Conservation (phyloP, 2,888 invertebrate species). For the Hyposoter dolosus region DNA sequence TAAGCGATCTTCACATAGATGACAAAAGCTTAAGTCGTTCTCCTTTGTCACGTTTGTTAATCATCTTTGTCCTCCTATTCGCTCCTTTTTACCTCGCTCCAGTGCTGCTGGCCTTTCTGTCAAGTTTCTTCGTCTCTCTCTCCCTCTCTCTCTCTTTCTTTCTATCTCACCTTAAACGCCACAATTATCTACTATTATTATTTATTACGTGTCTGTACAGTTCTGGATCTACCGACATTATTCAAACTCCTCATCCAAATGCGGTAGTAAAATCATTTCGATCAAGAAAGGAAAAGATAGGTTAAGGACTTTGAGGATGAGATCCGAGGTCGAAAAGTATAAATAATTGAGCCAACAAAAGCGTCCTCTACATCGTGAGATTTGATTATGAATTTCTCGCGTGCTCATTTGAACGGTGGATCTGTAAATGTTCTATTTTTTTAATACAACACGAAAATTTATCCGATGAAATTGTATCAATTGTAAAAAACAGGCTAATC, state of each 20-base stretch:
- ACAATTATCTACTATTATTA: background rate
- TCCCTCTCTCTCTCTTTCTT: background rate
- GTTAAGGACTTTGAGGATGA: background rate
- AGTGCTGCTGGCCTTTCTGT: constrained; percentile 59
- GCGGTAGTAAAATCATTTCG: background rate
- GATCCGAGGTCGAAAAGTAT: background rate
- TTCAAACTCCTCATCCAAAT: background rate
- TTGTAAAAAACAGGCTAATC: background rate
- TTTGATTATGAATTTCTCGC: too few relatives aligned
- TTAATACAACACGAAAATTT: background rate
- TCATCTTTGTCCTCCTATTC: constrained; percentile 31
- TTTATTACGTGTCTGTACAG: background rate
- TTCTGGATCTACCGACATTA: background rate
- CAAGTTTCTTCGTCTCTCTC: constrained; percentile 5
- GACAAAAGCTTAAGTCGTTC: constrained; percentile 27
- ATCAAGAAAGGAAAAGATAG: background rate
- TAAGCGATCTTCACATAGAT: background rate
- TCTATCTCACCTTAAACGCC: background rate
- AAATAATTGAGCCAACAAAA: background rate
- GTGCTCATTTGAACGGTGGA: too few relatives aligned
- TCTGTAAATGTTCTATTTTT: background rate
- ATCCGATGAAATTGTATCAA: background rate
- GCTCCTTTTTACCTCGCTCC: constrained; percentile 48
- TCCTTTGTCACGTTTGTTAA: constrained; percentile 41
- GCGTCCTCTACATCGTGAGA: background rate